These are phyloP conservation scores for Sphecodes monilicornis DNA, from an alignment of 2,888 invertebrate species.

Conservation along the genomic window DNA sequence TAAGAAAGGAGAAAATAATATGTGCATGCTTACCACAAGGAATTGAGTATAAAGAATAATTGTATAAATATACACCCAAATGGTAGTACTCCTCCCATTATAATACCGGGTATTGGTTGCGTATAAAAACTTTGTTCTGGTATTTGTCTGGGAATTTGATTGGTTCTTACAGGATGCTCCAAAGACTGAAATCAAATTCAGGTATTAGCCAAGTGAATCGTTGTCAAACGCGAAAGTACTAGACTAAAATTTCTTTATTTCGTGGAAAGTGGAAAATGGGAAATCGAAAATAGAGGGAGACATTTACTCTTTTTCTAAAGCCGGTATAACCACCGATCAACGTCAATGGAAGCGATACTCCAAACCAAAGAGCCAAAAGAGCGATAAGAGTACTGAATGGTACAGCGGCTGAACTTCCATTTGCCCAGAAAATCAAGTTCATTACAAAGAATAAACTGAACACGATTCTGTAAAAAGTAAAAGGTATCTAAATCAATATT, in stretches of 20 bases:
- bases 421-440: constrained; percentile 98
- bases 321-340: constrained; percentile 99
- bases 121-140: constrained; percentile 99
- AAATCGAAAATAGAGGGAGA: background rate
- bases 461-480: constrained; percentile 90
- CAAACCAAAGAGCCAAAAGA: constrained; percentile 97
- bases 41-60: constrained; percentile 99
- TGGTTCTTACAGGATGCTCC: constrained; percentile 99
- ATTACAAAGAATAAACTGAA: constrained; percentile 98
- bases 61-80: constrained; percentile 99
- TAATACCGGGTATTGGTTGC: constrained; percentile 96
- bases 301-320: constrained; percentile 95
- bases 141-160: constrained; percentile 99
- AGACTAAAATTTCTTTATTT: background rate
- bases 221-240: background rate
- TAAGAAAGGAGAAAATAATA: background rate
- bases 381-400: constrained; percentile 98
- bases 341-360: constrained; percentile 98
- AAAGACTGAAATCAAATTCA: constrained; percentile 88
- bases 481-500: constrained; percentile 82
- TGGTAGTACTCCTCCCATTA: constrained; percentile 99
- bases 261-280: background rate
- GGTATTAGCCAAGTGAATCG: background rate
- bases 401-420: constrained; percentile 98
- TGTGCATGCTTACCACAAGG: constrained; percentile 92